These are phyloP conservation scores for Porites rus DNA, from an alignment of 92 coral and sea anemone species.

Conservation along the genomic window DNA sequence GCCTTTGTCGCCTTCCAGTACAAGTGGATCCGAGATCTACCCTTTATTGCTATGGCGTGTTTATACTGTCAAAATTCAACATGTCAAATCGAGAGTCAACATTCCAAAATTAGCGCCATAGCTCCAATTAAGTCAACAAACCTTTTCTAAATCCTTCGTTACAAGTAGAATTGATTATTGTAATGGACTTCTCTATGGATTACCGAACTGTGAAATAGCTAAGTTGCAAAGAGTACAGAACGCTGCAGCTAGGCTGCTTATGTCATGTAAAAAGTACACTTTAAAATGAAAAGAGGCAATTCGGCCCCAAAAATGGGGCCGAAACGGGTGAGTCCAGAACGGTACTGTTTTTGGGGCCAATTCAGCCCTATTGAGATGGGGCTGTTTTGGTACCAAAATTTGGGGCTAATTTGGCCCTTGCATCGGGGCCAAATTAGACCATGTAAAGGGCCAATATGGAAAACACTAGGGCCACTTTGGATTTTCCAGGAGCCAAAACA, in stretches of 20 bases:
- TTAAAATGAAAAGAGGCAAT: constrained; percentile 49
- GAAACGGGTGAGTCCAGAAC: constrained; percentile 54
- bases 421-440: constrained; percentile 56
- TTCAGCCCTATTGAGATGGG: constrained; percentile 41
- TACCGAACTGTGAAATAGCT: no score
- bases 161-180: no score
- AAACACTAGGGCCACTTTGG: constrained; percentile 46
- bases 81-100: no score
- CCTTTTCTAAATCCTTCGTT: no score
- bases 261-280: neutral
- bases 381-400: constrained; percentile 31
- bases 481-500: constrained; percentile 47
- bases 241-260: no score
- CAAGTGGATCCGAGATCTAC: no score
- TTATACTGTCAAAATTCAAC: no score
- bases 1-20: no score
- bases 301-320: constrained; percentile 56
- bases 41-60: neutral
- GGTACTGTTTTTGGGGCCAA: constrained; percentile 46
- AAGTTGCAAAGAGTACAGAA: no score
- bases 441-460: constrained; percentile 38
- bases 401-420: constrained; percentile 46
- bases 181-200: no score
- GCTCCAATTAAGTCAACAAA: no score
- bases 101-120: no score